Percentiles rank a stretch among this genome's conserved stretches.
These are phyloP conservation scores for Tineola bisselliella DNA, from an alignment of 2,888 invertebrate genomes.

Conservation along the genomic window DNA sequence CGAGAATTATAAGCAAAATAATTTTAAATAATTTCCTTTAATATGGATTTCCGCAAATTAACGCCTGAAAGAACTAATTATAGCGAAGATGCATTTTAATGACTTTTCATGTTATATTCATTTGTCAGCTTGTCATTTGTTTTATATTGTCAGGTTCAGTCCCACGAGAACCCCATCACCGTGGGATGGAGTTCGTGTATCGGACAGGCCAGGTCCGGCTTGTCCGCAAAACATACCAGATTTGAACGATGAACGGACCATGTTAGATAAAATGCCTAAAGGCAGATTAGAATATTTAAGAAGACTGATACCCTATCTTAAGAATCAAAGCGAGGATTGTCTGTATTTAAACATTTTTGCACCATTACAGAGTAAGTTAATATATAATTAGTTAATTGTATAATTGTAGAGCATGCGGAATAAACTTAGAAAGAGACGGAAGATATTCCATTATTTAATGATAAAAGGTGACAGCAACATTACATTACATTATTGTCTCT, in stretches of 20 bases:
- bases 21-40: too few species aligned
- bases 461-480: too few species aligned
- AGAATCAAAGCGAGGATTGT: conserved; percentile 97
- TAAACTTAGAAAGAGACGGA: too few species aligned
- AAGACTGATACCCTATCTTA: conserved; percentile 88
- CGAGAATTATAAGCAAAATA: too few species aligned
- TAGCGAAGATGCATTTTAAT: too few species aligned
- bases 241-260: conserved; percentile 82
- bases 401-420: too few species aligned
- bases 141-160: conserved; percentile 74
- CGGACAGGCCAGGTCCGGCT: conserved; percentile 84
- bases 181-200: conserved; percentile 87
- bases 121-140: too few species aligned
- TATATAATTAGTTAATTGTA: background rate
- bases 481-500: too few species aligned
- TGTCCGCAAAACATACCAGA: conserved; percentile 92
- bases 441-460: too few species aligned
- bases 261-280: conserved; percentile 86
- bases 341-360: conserved; percentile 97
- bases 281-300: conserved; percentile 91
- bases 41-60: too few species aligned
- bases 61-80: too few species aligned
- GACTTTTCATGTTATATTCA: too few species aligned
- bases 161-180: conserved; percentile 92
- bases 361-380: conserved; percentile 87